Percentiles rank a stretch among this genome's conserved stretches.
Conservation (phyloP, 2,113 vertebrate species). For the Cochlearius cochlearius region DNA sequence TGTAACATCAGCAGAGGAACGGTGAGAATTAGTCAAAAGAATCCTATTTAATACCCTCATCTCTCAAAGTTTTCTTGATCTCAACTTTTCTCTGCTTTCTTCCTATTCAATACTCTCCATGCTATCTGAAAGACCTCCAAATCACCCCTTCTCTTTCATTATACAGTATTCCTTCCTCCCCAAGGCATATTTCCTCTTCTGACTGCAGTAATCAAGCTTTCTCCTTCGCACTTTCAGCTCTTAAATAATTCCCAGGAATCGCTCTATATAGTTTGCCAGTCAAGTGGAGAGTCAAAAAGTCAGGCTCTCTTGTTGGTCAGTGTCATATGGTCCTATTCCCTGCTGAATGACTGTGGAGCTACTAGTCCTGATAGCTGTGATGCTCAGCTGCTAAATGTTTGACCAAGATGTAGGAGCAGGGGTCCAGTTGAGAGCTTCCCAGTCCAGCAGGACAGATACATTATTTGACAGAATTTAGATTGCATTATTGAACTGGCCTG, state of each 20-base stretch:
- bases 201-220: background rate
- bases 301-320: background rate
- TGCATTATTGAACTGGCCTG: background rate
- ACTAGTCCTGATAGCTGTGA: background rate
- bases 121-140: background rate
- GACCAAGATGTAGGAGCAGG: background rate
- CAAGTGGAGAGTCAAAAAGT: background rate
- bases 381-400: background rate
- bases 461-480: background rate
- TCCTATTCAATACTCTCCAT: background rate
- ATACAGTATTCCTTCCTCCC: background rate
- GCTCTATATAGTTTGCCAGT: fast-evolving
- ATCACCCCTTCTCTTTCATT: background rate
- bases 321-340: background rate
- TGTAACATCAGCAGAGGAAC: background rate
- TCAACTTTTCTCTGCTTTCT: background rate
- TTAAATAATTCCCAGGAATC: background rate
- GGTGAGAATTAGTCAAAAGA: background rate
- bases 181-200: background rate
- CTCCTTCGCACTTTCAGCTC: background rate
- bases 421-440: fast-evolving
- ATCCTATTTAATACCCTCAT: fast-evolving
- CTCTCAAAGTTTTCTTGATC: background rate
- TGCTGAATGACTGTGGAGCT: background rate
- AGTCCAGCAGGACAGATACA: background rate